These are phyloP conservation scores for Parasteatoda lunata DNA, from an alignment of 2,888 invertebrate genomes.

Conservation along the genomic window DNA sequence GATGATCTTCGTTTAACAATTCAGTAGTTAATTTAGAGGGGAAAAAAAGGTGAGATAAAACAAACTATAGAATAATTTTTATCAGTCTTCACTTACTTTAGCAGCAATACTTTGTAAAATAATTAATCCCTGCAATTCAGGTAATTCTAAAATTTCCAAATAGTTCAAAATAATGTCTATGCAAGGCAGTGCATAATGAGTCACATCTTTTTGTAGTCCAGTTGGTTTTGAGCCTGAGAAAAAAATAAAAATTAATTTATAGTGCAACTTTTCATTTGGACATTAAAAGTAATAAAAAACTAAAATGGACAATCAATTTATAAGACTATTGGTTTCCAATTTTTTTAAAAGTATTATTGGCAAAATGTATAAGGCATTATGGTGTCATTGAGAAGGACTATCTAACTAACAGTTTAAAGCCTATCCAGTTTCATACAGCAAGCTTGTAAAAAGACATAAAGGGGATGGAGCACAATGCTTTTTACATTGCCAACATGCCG, in stretches of 20 bases:
- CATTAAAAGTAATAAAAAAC: too few species aligned
- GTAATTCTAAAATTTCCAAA: conserved; percentile 73
- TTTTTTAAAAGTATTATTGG: too few species aligned
- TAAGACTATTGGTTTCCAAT: neutral
- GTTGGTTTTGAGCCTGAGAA: conserved; percentile 39
- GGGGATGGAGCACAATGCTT: too few species aligned
- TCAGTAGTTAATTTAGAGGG: neutral
- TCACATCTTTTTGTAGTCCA: conserved; percentile 71
- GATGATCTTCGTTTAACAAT: neutral
- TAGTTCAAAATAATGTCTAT: conserved; percentile 72
- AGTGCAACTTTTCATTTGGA: too few species aligned
- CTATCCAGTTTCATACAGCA: too few species aligned
- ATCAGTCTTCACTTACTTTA: conserved; percentile 71
- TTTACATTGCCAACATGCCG: too few species aligned
- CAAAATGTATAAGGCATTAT: too few species aligned
- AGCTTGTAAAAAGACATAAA: too few species aligned
- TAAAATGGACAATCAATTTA: neutral
- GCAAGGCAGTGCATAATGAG: conserved; percentile 74
- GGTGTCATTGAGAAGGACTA: too few species aligned
- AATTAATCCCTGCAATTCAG: conserved; percentile 73
- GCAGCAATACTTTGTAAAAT: conserved; percentile 73
- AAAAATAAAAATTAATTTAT: neutral
- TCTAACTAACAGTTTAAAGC: too few species aligned
- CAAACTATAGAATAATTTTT: neutral
- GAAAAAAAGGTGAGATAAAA: neutral